Percentiles rank a stretch among this genome's conserved stretches.
These are phyloP conservation scores for Pelmatolapia mariae DNA, from an alignment of 2,113 vertebrate species.

Conservation along the genomic window DNA sequence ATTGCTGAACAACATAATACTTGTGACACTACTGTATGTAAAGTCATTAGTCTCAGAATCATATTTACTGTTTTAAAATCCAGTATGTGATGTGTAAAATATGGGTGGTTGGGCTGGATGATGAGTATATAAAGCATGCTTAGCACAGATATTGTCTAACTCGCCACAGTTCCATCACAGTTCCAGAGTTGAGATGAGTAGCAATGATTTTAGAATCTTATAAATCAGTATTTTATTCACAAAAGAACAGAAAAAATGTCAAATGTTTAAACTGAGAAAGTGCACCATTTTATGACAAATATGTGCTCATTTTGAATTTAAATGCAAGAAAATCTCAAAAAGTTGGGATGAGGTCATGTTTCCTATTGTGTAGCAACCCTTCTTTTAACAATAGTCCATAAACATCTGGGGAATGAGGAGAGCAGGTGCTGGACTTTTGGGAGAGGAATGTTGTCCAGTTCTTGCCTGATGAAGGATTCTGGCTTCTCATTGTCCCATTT, in stretches of 20 bases:
- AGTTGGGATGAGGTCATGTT: neutral
- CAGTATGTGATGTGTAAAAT: neutral
- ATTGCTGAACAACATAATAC: neutral
- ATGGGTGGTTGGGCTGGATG: neutral
- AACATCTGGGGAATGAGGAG: too few species aligned
- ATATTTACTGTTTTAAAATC: neutral
- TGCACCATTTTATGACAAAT: too few species aligned
- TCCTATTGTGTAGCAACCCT: neutral
- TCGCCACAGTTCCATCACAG: neutral
- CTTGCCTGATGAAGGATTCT: neutral
- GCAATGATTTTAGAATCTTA: neutral
- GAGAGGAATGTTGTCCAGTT: too few species aligned
- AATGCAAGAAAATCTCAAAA: too few species aligned
- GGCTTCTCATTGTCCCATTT: neutral
- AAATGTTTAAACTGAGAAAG: too few species aligned
- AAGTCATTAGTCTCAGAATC: neutral
- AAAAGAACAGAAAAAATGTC: neutral
- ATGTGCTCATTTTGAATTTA: too few species aligned
- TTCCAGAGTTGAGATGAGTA: neutral
- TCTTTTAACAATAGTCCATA: neutral
- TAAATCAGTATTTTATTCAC: neutral
- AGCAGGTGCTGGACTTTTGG: too few species aligned
- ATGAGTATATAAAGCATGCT: neutral
- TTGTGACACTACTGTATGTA: neutral
- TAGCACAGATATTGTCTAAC: neutral